Percentiles rank a stretch among this genome's conserved stretches.
These are phyloP conservation scores for Scophthalmus maximus DNA, from an alignment of 2,113 vertebrate species.

Conservation along the genomic window DNA sequence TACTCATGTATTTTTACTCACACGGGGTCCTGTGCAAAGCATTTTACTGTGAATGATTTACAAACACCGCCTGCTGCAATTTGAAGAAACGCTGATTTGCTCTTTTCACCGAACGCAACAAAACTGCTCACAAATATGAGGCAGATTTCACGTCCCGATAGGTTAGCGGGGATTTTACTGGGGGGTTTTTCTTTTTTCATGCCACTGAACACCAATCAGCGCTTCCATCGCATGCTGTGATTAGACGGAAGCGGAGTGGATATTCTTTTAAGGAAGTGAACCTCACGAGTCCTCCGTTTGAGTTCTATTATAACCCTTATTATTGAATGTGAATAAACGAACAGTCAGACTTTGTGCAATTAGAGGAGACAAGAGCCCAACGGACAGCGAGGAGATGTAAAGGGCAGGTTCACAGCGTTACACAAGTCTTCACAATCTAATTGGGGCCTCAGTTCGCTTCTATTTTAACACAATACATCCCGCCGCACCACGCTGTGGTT, in stretches of 20 bases:
- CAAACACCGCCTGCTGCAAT: conserved; percentile 1
- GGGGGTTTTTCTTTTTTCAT: neutral
- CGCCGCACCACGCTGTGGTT: conserved; percentile 15
- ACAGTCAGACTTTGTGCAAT: conserved; percentile 53
- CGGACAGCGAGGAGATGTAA: conserved; percentile 36
- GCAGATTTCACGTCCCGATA: neutral
- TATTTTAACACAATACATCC: neutral
- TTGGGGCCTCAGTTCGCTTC: conserved; percentile 41
- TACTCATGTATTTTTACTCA: conserved; percentile 10
- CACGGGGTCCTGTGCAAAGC: neutral
- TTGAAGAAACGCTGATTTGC: neutral
- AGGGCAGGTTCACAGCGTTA: conserved; percentile 53
- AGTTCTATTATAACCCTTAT: conserved; percentile 62
- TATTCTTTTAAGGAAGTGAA: conserved; percentile 28
- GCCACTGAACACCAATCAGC: neutral
- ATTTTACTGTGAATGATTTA: neutral
- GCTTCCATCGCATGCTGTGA: neutral
- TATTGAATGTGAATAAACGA: conserved; percentile 58
- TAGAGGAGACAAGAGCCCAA: conserved; percentile 49
- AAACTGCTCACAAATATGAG: neutral
- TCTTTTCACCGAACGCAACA: neutral
- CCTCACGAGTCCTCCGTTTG: conserved; percentile 29
- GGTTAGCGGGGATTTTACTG: neutral
- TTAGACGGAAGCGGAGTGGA: conserved; percentile 20
- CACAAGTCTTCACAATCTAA: conserved; percentile 43